Evolutionary conservation across 2,797 vertebrate genomes (phyloP), one percentile per base, ranked within the genome.

Genomic region (Erpetoichthys calabaricus): DNA sequence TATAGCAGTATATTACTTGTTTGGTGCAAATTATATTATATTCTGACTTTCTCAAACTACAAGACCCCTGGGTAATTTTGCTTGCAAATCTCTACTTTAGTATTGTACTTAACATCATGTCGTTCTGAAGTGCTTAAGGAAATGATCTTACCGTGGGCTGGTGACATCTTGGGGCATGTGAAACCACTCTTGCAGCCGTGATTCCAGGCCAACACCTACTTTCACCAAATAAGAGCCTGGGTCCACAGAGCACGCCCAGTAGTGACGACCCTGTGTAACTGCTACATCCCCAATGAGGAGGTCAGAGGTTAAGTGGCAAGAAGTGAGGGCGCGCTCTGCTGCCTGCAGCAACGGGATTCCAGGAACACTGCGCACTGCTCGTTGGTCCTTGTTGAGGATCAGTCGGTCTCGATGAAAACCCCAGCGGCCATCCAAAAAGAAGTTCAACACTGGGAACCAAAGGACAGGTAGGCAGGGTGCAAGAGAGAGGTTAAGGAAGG

Each of bases 161-260:
- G 88, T 84, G 79, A 95, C 90, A 0, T 96, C 92, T 59, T 94
- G 88, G 0, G 95, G 90, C 57, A 91, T 86, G 69, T 97, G 92
- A 75, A 98, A 95, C 86, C 93, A 94, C 65, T 98, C 92, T 66
- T 96, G 93, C 43, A 98, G 82, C 53, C 93, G 94, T 51, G 86
- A 76, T 74, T 97, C 94, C 73, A 94, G 85, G 41, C 92, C 95
- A 1, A 98, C 93, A 47, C 94, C 95, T 64, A 98, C 92, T 81
- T 97, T 97, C n/a, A 97, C 93, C 78, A 98, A 80, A 74, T 94
- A 98, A 54, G 94, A 97, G 44, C 90, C 89, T 8, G 94, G 93
- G 64, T 98, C 93, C 67, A 98, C 92, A 0, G 89, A 91, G 65
- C 94, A 98, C 42, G 91, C 94, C 95, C 95, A 98, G 80, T 98